These are phyloP conservation scores for Meloe dianella DNA, from an alignment of 2,888 invertebrate genomes.

Conservation along the genomic window DNA sequence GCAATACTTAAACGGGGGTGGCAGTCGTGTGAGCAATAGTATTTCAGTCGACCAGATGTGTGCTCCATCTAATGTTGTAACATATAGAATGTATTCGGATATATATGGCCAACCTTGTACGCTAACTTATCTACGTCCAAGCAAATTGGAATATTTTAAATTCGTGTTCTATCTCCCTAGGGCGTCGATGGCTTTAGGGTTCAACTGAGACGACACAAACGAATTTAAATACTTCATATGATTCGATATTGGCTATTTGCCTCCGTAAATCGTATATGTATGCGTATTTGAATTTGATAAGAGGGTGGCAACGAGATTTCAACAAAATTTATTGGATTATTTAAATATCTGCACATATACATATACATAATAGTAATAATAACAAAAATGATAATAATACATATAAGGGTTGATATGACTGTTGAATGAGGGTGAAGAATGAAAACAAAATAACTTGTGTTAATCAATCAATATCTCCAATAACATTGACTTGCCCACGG, in stretches of 20 bases:
- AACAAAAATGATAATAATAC: background rate
- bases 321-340: slow-evolving; percentile 8
- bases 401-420: background rate
- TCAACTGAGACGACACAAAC: slow-evolving; percentile 37
- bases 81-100: slow-evolving; percentile 26
- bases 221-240: slow-evolving; percentile 48
- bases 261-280: slow-evolving; percentile 18
- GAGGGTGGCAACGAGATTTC: background rate
- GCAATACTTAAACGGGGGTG: slow-evolving; percentile 54
- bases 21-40: slow-evolving; percentile 44
- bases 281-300: slow-evolving; percentile 7
- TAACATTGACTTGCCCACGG: slow-evolving; percentile 54
- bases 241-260: slow-evolving; percentile 42
- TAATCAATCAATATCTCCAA: slow-evolving; percentile 61
- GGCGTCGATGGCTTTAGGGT: slow-evolving; percentile 45
- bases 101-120: slow-evolving; percentile 23
- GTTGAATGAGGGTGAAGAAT: slow-evolving; percentile 34
- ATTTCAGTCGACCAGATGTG: slow-evolving; percentile 42
- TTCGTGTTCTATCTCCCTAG: slow-evolving; percentile 49
- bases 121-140: slow-evolving; percentile 55
- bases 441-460: slow-evolving; percentile 48
- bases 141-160: slow-evolving; percentile 58
- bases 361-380: background rate
- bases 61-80: slow-evolving; percentile 28
- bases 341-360: background rate